Conservation (phyloP, 1,140 invertebrate genomes). For the Drosophila subobscura region DNA sequence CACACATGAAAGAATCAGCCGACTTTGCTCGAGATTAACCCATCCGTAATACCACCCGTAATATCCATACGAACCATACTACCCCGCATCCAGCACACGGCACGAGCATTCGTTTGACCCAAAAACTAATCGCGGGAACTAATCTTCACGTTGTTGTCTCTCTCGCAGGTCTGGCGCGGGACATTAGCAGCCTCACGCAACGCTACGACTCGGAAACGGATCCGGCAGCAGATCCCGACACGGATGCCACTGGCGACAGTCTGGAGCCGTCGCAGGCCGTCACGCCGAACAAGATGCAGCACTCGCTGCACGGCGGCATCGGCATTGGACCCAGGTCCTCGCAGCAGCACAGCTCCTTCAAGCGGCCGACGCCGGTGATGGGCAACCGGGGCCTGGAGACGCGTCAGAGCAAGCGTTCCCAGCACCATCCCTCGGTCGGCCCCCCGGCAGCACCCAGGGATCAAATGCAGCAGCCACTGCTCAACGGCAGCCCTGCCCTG, state of each 20-base stretch:
- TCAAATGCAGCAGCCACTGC: constrained; percentile 3
- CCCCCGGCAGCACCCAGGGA: background rate
- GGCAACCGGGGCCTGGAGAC: constrained; percentile 84
- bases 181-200: constrained; percentile 77
- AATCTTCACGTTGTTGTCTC: constrained; percentile 6
- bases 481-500: constrained; percentile 36
- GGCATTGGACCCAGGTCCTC: constrained; percentile 69
- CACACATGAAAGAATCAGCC: constrained; percentile 8
- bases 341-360: constrained; percentile 84
- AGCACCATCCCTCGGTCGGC: constrained; percentile 83
- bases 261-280: constrained; percentile 61
- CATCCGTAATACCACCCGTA: no score
- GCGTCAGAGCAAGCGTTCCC: constrained; percentile 86
- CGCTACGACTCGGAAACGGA: constrained; percentile 86
- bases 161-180: constrained; percentile 69
- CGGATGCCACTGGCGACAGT: constrained; percentile 84
- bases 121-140: background rate
- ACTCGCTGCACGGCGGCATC: constrained; percentile 71
- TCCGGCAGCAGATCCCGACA: constrained; percentile 87
- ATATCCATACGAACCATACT: no score
- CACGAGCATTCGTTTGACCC: constrained; percentile 50
- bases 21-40: no score
- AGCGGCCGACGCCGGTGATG: constrained; percentile 85
- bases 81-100: constrained; percentile 46
- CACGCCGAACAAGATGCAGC: constrained; percentile 71